Evolutionary conservation across 2,888 invertebrate species (phyloP).

Genomic region (Colostygia pectinataria): DNA sequence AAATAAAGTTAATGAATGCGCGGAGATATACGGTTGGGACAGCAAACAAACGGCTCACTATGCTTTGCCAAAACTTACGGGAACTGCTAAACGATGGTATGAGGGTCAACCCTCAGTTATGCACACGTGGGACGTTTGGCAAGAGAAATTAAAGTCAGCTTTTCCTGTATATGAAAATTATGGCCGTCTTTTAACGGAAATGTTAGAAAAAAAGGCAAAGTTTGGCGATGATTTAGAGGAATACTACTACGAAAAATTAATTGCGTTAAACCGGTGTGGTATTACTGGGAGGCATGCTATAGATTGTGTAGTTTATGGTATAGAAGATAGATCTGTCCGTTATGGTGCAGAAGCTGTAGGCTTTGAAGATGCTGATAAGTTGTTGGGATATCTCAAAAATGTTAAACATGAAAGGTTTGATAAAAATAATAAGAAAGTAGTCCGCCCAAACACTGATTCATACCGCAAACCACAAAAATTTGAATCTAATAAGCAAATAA

Average conservation of each 20-base stretch:
- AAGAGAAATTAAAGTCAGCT: conserved; percentile 6
- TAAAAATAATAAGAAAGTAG: too few relatives aligned
- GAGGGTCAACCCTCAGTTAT: too few relatives aligned
- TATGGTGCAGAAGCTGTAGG: conserved; percentile 15
- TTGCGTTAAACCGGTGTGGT: not conserved
- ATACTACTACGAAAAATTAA: conserved; percentile 13
- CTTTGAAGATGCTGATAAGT: conserved; percentile 3
- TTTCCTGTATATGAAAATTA: conserved; percentile 16
- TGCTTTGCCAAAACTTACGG: not conserved
- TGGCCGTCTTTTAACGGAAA: too few relatives aligned
- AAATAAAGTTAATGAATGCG: too few relatives aligned
- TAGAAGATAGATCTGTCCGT: too few relatives aligned
- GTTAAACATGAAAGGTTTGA: too few relatives aligned
- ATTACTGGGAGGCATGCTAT: not conserved
- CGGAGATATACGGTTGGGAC: too few relatives aligned
- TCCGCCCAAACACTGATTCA: too few relatives aligned
- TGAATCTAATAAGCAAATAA: too few relatives aligned
- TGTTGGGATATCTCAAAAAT: not conserved
- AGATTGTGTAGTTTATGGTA: not conserved
- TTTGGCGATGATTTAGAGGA: too few relatives aligned
- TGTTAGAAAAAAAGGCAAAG: too few relatives aligned
- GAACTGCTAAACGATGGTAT: not conserved
- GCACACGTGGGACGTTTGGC: not conserved
- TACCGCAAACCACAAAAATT: too few relatives aligned
- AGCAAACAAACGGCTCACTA: not conserved